Base-by-base conservation (phyloP, 2,888 invertebrate species). In the Gortyna flavago region DNA sequence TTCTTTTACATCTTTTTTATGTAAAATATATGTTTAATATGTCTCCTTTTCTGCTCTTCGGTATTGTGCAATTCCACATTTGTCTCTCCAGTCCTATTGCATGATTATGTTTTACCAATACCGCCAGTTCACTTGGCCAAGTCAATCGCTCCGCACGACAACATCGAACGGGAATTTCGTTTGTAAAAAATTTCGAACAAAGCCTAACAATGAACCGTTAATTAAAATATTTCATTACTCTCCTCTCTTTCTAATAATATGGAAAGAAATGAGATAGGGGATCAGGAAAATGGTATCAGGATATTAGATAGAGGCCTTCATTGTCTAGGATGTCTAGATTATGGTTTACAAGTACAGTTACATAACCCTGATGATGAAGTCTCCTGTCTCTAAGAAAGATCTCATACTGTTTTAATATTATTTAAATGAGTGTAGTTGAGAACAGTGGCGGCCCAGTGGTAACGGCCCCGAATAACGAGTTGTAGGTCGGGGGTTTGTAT, bases 241-340 rank as follows among this genome's bases (percentile, higher is more conserved):
- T 66, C 44, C 13, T 83, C 81, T 81, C 81, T 74, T 75, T 80
- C 79, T 77, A 73, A 67, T 16, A 57, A 18, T 21, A 48, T 29
- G 62, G 13, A 70, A 75, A 72, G 77, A 79, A 85, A 79, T 72
- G 80, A 79, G 65, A 81, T 62, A 76, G 67, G 54, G 29, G 64
- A 84, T 84, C 82, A 87, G 85, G 87, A 87, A 90, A 88, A 85
- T 80, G 32, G 18, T 67, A 69, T 68, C 72, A 54, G 21, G 21
- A 51, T 21, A 21, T 21, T 48, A 75, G 72, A 72, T 80, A 75
- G 32, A 84, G 74, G 84, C 74, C 21, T 78, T 77, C 21, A 48
- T 54, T 29, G 32, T 65, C 38, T n/a, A 79, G 62, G 48, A 59
- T 38, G 48, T 54, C 44, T 25, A 79, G 65, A 66, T 61, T 29